Base-by-base conservation (phyloP, 1,140 invertebrate species). In the Pectinophora gossypiella region DNA sequence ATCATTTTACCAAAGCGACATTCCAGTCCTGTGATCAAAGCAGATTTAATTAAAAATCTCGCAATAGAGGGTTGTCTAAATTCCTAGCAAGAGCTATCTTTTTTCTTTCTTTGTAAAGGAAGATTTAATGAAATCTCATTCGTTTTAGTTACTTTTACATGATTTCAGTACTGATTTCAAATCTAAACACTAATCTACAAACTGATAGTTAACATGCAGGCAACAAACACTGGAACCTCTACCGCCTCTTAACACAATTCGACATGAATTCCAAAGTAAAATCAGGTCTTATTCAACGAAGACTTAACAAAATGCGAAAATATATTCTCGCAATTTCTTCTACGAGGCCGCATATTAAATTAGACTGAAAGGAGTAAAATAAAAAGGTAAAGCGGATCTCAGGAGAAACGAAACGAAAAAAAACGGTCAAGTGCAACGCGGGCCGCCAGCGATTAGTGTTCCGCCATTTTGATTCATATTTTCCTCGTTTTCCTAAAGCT, bases 1-100 rank as follows among this genome's bases (percentile, higher is more conserved):
- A 76, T 72, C 71, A 68, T 70, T 76, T 76, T 61, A 68, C 68
- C 61, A 59, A 61, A 63, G 74, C 64, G 75, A 83, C 71, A 78
- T 80, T 78, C 73, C 75, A 67, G 62, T 68, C 56, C 59, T 64
- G 58, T 72, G 79, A 75, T 83, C 79, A 83, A 83, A 83, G 76
- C 59, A 61, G 64, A 68, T 80, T 83, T 76, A 83, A 80, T 80
- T 80, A 83, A 76, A 78, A 83, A 72, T 64, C 68, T 82, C 70
- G 68, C 70, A 69, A 74, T 71, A 73, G 69, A 71, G 60, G 66
- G 57, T 74, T 76, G 70, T 77, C 76, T 77, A 79, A 79, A 79
- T 79, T 76, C 76, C 72, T 66, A 77, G 72, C 57, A 64, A 67
- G 54, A 62, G 51, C 58, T 50, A 64, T 61, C 71, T 73, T 81